Conservation (phyloP, 2,797 vertebrate genomes). For the Ibycter americanus region DNA sequence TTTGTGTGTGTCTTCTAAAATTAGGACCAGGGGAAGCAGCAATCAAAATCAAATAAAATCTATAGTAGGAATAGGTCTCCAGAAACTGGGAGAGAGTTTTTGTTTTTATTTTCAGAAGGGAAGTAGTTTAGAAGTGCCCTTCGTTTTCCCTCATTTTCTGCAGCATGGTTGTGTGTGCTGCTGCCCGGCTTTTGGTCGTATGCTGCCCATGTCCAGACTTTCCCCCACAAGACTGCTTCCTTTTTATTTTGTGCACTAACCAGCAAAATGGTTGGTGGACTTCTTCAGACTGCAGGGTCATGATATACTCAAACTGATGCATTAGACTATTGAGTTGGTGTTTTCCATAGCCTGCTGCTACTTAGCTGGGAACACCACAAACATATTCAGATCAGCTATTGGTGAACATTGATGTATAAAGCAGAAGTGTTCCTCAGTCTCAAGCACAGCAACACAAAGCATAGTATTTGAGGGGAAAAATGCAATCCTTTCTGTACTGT, state of each 20-base stretch:
- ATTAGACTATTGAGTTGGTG: background rate
- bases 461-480: background rate
- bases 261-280: background rate
- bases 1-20: background rate
- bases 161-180: background rate
- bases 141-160: background rate
- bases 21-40: background rate
- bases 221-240: background rate
- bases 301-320: background rate
- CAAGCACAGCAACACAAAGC: background rate
- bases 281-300: background rate
- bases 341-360: background rate
- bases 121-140: background rate
- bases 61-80: background rate
- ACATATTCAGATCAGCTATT: background rate
- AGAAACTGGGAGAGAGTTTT: background rate
- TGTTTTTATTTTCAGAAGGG: background rate
- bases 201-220: background rate
- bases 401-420: background rate
- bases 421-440: background rate
- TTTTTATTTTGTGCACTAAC: background rate
- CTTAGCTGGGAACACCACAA: background rate
- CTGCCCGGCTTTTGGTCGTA: background rate
- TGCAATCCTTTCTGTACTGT: slow-evolving; percentile 16
- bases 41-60: background rate